Evolutionary conservation across 2,113 vertebrate species (phyloP).

Genomic region (Salvator merianae): DNA sequence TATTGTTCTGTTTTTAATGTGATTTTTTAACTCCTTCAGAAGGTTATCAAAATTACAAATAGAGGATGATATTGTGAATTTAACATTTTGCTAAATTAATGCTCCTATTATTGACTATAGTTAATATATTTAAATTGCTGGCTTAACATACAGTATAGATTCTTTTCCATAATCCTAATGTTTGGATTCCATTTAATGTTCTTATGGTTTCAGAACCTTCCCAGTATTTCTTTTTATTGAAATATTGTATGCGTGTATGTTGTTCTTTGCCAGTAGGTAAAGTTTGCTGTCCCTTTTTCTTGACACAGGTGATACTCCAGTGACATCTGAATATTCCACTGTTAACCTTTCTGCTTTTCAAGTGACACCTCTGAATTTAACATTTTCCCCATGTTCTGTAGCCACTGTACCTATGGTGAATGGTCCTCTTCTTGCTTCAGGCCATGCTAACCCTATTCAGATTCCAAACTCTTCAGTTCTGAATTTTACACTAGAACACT

Average conservation of each 20-base stretch:
- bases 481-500: constrained; percentile 91
- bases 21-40: background rate
- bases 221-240: background rate
- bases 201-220: background rate
- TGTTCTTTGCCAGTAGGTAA: background rate
- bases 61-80: background rate
- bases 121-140: background rate
- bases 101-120: background rate
- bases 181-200: background rate
- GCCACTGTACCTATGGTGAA: constrained; percentile 69
- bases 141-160: too few species aligned
- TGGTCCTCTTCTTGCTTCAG: constrained; percentile 58
- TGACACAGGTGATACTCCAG: constrained; percentile 81
- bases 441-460: constrained; percentile 63
- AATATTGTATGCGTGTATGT: background rate
- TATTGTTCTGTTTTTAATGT: background rate
- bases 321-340: constrained; percentile 82
- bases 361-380: constrained; percentile 78
- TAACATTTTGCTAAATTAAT: background rate
- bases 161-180: too few species aligned
- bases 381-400: constrained; percentile 75
- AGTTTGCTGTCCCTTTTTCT: constrained; percentile 29
- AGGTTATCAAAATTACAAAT: background rate
- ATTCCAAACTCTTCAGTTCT: constrained; percentile 86
- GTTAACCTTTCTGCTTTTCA: constrained; percentile 78